A percentile compares a stretch with the other conserved stretches of the same genome.
phyloP scores from a whole-genome alignment of 1,140 invertebrate genomes.

The Drosophila equinoxialis region DNA sequence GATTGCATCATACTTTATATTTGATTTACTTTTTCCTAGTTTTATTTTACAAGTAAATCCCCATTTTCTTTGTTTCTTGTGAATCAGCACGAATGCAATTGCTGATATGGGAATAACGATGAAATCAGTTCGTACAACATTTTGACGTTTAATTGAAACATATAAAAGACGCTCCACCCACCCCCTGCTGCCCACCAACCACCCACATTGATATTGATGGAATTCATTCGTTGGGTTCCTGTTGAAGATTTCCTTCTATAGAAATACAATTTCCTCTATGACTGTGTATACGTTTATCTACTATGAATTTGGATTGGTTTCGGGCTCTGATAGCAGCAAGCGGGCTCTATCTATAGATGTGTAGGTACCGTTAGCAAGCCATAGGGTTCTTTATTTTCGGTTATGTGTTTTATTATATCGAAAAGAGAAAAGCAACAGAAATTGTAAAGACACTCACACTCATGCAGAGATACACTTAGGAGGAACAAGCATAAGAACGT shows the following conservation, averaged over 20 bases:
- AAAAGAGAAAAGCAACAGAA: slow-evolving; percentile 12
- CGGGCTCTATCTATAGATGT: neutral
- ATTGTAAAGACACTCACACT: slow-evolving; percentile 19
- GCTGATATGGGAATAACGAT: slow-evolving; percentile 1
- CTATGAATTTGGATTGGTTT: slow-evolving; percentile 1
- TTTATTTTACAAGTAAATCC: slow-evolving; percentile 11
- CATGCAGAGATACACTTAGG: slow-evolving; percentile 16
- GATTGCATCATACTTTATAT: no score
- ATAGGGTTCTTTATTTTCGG: slow-evolving; percentile 9
- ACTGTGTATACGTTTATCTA: neutral
- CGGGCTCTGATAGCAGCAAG: neutral
- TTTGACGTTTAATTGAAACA: no score
- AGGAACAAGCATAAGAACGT: slow-evolving; percentile 12
- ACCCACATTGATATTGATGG: slow-evolving; percentile 15
- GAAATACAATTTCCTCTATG: slow-evolving; percentile 19
- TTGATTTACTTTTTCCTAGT: neutral
- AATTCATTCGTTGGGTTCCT: neutral
- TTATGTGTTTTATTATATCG: slow-evolving; percentile 10
- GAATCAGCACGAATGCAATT: slow-evolving; percentile 34
- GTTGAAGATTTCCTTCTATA: slow-evolving; percentile 17
- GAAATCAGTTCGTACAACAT: neutral
- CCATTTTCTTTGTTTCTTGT: neutral
- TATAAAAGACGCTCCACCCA: neutral
- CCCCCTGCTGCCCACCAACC: neutral
- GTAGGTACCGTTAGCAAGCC: slow-evolving; percentile 12